These are phyloP conservation scores for Mohoua ochrocephala DNA, from an alignment of 2,113 vertebrate genomes.

Conservation along the genomic window DNA sequence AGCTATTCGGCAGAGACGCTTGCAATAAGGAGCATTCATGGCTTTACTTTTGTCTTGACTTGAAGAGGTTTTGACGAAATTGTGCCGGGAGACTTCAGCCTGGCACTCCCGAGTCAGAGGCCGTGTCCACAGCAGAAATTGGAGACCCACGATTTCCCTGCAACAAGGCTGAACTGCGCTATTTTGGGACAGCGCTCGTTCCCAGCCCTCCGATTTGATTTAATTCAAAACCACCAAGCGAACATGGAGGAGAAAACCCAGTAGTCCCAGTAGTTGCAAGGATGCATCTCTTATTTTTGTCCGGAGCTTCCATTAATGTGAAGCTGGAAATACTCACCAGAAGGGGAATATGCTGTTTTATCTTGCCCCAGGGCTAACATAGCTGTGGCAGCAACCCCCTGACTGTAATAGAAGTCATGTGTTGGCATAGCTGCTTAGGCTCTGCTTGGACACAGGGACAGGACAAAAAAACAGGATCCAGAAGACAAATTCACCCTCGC, in stretches of 20 bases:
- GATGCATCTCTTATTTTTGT: not conserved
- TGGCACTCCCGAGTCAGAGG: not conserved
- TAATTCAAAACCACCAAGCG: not conserved
- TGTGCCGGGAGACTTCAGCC: not conserved
- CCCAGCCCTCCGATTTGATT: not conserved
- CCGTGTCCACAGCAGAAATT: not conserved
- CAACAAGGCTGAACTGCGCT: not conserved
- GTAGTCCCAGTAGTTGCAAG: not conserved
- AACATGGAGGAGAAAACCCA: not conserved
- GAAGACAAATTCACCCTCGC: not conserved
- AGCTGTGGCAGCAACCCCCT: not conserved
- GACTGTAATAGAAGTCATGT: not conserved
- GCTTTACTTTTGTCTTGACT: slow-evolving; percentile 34
- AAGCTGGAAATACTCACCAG: not conserved
- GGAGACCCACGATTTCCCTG: not conserved
- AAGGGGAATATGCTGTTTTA: not conserved
- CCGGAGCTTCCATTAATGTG: not conserved
- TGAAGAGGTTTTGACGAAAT: slow-evolving; percentile 31
- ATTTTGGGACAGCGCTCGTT: not conserved
- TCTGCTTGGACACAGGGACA: not conserved
- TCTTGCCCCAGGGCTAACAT: not conserved
- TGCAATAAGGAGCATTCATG: slow-evolving; percentile 2
- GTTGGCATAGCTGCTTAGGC: not conserved
- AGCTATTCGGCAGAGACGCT: slow-evolving; percentile 1
- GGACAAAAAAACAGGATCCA: not conserved